A percentile compares a stretch with the other conserved stretches of the same genome.
Conservation (phyloP, 2,797 vertebrate species). For the Galaxias olidus region DNA sequence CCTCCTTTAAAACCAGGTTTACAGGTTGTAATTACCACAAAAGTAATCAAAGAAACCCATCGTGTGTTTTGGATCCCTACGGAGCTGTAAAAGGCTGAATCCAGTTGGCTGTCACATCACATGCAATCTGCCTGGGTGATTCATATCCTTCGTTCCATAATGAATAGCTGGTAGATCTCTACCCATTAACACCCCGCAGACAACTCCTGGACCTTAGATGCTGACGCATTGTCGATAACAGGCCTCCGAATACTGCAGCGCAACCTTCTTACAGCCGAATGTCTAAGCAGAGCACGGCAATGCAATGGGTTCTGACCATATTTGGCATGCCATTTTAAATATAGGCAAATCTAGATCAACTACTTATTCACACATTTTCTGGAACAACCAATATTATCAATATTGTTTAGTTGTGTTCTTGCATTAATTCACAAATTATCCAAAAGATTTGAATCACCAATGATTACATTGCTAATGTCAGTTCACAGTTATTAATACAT, state of each 20-base stretch:
- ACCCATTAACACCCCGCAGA: slow-evolving; percentile 13
- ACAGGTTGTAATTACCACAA: neutral
- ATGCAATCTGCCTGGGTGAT: slow-evolving; percentile 5
- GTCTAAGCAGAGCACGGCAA: neutral
- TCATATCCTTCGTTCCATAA: neutral
- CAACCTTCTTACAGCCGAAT: neutral
- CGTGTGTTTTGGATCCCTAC: neutral
- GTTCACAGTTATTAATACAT: too few relatives aligned
- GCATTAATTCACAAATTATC: too few relatives aligned
- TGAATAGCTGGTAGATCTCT: slow-evolving; percentile 9
- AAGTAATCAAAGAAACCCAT: neutral
- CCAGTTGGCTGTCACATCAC: slow-evolving; percentile 2
- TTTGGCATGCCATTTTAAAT: neutral
- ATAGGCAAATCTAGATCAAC: neutral
- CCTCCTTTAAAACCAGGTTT: neutral
- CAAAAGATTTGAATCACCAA: too few relatives aligned
- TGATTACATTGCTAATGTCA: too few relatives aligned
- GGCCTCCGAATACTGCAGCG: neutral
- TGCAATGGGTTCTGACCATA: neutral
- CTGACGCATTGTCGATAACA: neutral
- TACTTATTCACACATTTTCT: neutral
- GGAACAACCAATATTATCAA: too few relatives aligned
- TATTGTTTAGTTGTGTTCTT: too few relatives aligned
- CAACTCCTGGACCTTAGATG: neutral
- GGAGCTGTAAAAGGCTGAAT: slow-evolving; percentile 11